phyloP scores from a whole-genome alignment of 2,888 invertebrate genomes.

The Ecdyonurus torrentis region DNA sequence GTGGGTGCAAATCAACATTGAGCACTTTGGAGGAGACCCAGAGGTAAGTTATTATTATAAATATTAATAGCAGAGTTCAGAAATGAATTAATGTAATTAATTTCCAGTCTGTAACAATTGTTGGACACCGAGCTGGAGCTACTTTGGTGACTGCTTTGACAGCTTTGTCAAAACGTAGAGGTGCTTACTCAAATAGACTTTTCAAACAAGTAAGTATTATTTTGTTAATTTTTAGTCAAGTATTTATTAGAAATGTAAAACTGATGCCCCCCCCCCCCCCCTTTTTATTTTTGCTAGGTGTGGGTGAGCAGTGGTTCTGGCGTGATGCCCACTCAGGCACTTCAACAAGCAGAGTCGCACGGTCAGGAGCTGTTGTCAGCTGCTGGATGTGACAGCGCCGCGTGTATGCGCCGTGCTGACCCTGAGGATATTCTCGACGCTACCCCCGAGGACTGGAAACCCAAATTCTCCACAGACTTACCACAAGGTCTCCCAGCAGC shows the following conservation, averaged over 20 bases:
- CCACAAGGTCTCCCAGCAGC: slow-evolving; percentile 35
- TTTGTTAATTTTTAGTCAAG: neutral
- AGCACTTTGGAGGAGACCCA: slow-evolving; percentile 68
- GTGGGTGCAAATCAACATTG: slow-evolving; percentile 69
- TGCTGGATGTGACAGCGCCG: slow-evolving; percentile 29
- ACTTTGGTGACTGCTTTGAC: slow-evolving; percentile 64
- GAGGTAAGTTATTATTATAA: slow-evolving; percentile 19
- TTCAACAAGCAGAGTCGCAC: slow-evolving; percentile 12
- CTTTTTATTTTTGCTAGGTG: slow-evolving; percentile 18
- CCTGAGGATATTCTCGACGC: slow-evolving; percentile 41
- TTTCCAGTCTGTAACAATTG: slow-evolving; percentile 46
- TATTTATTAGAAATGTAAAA: neutral
- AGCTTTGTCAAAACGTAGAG: slow-evolving; percentile 25
- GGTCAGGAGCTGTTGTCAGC: slow-evolving; percentile 12
- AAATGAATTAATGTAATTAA: neutral
- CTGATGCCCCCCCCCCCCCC: no score
- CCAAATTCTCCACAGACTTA: slow-evolving; percentile 31
- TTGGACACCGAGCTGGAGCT: slow-evolving; percentile 75
- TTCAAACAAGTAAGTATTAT: neutral
- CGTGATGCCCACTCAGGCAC: slow-evolving; percentile 36
- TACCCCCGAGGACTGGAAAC: slow-evolving; percentile 55
- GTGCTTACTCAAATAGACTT: neutral
- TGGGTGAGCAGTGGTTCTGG: slow-evolving; percentile 69
- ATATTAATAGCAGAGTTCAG: neutral
- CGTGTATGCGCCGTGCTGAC: slow-evolving; percentile 28